A percentile compares a stretch with the other conserved stretches of the same genome.
These are phyloP conservation scores for Drosophila nannoptera DNA, from an alignment of 1,140 invertebrate species.

Conservation along the genomic window DNA sequence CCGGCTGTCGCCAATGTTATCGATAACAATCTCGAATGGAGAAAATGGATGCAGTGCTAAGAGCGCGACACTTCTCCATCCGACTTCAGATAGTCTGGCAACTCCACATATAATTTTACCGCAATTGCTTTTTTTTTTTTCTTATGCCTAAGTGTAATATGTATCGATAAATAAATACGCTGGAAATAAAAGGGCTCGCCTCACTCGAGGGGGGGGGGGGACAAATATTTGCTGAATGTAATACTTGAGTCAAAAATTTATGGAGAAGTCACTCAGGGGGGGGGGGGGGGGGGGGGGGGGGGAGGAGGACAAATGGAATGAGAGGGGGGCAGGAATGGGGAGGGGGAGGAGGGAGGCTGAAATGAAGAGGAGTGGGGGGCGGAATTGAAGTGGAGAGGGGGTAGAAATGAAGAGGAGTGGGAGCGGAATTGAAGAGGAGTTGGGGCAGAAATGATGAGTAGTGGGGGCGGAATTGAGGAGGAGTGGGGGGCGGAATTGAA, in stretches of 20 bases:
- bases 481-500: not conserved
- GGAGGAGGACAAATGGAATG: not conserved
- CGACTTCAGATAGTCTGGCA: not conserved
- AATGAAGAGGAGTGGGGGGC: too few relatives aligned
- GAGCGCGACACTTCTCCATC: too few relatives aligned
- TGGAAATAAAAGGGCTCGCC: not conserved
- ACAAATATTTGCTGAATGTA: constrained; percentile 11
- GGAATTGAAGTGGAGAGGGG: not conserved
- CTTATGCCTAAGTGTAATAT: constrained; percentile 39
- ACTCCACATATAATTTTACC: not conserved
- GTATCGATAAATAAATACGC: constrained; percentile 50
- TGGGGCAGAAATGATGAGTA: too few relatives aligned
- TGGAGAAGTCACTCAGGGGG: constrained; percentile 3
- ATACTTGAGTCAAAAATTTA: constrained; percentile 19
- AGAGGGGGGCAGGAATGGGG: not conserved
- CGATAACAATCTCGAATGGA: constrained; percentile 13
- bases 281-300: not conserved
- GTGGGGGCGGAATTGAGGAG: too few relatives aligned
- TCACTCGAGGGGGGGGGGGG: too few relatives aligned
- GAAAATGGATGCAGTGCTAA: too few relatives aligned
- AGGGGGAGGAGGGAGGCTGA: not conserved
- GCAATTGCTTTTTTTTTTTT: constrained; percentile 5
- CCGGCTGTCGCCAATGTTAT: constrained; percentile 1
- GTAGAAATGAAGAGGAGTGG: not conserved
- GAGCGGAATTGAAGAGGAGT: not conserved